phyloP scores from a whole-genome alignment of 2,797 vertebrate genomes.

The Hydrophis major region DNA sequence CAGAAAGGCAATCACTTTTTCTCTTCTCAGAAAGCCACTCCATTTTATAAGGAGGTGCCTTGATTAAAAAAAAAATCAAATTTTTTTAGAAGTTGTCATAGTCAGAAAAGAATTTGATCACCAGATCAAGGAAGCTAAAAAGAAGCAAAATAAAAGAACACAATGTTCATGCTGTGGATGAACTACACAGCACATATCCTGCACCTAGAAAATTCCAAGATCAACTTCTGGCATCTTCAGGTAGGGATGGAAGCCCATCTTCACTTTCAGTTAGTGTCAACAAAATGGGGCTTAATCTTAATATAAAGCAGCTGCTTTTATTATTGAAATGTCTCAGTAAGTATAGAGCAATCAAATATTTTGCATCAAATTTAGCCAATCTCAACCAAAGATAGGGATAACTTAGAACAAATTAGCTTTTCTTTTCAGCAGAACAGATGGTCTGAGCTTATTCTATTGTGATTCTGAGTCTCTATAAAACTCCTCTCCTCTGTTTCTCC shows the following conservation, averaged over 20 bases:
- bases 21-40: neutral
- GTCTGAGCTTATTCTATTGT: neutral
- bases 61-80: neutral
- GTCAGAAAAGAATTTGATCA: neutral
- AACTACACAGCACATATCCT: no score
- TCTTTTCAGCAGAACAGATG: neutral
- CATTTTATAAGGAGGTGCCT: neutral
- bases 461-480: neutral
- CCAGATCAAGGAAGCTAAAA: neutral
- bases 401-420: neutral
- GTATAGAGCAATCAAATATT: neutral
- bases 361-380: neutral
- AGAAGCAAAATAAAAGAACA: neutral
- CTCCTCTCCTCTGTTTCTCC: neutral
- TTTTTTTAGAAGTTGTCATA: neutral
- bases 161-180: neutral
- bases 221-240: neutral
- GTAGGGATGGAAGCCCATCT: neutral
- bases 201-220: neutral
- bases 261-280: neutral
- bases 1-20: neutral
- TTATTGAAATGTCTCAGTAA: neutral
- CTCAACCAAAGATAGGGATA: neutral
- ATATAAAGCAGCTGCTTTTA: neutral
- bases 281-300: neutral